A percentile compares a stretch with the other conserved stretches of the same genome.
These are phyloP conservation scores for Aphrophora alni DNA, from an alignment of 2,888 invertebrate genomes.

Conservation along the genomic window DNA sequence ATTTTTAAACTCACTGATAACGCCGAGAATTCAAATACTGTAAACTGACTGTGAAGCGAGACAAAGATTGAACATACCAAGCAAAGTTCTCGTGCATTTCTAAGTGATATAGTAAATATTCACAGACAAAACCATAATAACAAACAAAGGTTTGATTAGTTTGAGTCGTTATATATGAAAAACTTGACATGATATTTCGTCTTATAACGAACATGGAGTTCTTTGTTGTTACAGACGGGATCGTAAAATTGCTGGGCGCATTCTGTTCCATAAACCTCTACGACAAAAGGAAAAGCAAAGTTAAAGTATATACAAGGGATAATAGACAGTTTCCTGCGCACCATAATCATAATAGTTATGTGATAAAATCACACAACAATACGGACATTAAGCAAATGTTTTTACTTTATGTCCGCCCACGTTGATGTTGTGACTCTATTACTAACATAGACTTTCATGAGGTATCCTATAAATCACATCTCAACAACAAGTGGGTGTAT, in stretches of 20 bases:
- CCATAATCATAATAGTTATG: not conserved
- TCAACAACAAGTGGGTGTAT: not conserved
- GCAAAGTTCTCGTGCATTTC: no score
- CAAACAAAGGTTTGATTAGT: no score
- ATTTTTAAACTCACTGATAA: no score
- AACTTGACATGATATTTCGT: no score
- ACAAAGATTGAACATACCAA: no score
- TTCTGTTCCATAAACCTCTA: not conserved
- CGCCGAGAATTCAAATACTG: no score
- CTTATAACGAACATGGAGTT: no score
- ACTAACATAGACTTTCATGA: not conserved
- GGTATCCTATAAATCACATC: not conserved
- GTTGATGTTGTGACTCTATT: not conserved
- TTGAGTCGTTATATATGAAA: no score
- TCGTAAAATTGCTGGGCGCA: not conserved
- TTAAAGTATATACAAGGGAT: not conserved
- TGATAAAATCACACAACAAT: not conserved
- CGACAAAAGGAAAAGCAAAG: not conserved
- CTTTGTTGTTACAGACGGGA: not conserved
- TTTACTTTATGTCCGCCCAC: not conserved
- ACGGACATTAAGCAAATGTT: constrained; percentile 2
- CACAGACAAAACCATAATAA: no score
- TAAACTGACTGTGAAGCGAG: no score
- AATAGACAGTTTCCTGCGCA: constrained; percentile 3
- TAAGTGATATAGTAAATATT: no score